These are phyloP conservation scores for Noctua comes DNA, from an alignment of 2,888 invertebrate genomes.

Conservation along the genomic window DNA sequence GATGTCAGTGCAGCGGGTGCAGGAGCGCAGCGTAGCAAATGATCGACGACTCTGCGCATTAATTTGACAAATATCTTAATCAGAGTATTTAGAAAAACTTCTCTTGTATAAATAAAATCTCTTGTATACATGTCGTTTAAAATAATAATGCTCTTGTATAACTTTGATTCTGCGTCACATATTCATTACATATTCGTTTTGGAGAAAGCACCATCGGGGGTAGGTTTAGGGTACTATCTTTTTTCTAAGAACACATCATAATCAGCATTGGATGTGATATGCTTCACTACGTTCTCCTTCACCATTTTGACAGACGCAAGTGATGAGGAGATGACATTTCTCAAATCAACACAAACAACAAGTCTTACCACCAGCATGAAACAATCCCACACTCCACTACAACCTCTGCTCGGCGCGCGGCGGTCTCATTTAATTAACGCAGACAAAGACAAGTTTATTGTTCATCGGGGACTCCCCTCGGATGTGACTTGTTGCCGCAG, in stretches of 20 bases:
- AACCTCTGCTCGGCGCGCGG: constrained; percentile 6
- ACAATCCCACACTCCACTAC: constrained; percentile 15
- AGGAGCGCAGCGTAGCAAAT: not conserved
- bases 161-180: not conserved
- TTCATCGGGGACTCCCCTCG: constrained; percentile 21
- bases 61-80: constrained; percentile 14
- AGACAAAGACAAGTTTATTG: constrained; percentile 46
- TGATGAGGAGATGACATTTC: not conserved
- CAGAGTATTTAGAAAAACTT: not conserved
- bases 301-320: not conserved
- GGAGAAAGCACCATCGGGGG: not conserved
- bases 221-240: not conserved
- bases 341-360: not conserved
- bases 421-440: constrained; percentile 42
- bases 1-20: not conserved
- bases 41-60: not conserved
- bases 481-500: constrained; percentile 42
- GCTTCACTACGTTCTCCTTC: not conserved
- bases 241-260: not conserved
- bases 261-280: not conserved
- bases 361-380: not conserved
- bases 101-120: too few species aligned
- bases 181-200: not conserved
- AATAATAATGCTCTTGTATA: not conserved
- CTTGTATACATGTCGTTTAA: too few species aligned